phyloP scores from a whole-genome alignment of 2,888 invertebrate species.

The Chydorus sphaericus region DNA sequence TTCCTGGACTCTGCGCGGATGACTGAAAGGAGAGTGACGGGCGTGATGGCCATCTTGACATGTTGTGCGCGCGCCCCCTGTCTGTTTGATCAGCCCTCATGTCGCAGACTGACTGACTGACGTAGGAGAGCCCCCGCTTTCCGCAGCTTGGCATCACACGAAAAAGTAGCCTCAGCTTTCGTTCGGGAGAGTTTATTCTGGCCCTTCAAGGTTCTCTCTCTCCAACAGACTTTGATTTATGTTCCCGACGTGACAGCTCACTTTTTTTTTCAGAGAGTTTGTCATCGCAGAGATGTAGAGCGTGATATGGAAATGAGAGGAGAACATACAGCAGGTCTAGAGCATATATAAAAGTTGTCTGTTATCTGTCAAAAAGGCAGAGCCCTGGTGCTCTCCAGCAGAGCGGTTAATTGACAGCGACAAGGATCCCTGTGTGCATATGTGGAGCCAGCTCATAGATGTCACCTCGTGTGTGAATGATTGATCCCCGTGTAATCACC shows the following conservation, averaged over 20 bases:
- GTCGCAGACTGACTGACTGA: neutral
- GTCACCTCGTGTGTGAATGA: too few species aligned
- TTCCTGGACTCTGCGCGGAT: neutral
- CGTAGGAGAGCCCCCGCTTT: neutral
- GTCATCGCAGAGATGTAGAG: neutral
- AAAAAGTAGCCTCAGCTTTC: neutral
- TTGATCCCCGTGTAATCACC: too few species aligned
- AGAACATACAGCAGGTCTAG: neutral
- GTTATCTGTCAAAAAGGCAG: constrained; percentile 13
- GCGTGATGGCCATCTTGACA: constrained; percentile 1
- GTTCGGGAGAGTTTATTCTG: too few species aligned
- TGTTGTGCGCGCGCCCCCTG: neutral
- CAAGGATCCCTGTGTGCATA: constrained; percentile 3
- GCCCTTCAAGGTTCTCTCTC: too few species aligned
- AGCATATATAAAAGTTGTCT: constrained; percentile 7
- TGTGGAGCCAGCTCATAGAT: neutral
- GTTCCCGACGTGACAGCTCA: too few species aligned
- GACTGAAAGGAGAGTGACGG: neutral
- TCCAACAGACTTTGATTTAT: too few species aligned
- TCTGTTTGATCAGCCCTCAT: neutral
- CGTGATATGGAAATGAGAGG: neutral
- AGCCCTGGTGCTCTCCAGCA: constrained; percentile 3
- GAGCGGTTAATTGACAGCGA: constrained; percentile 14
- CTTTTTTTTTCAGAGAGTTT: too few species aligned
- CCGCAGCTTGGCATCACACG: neutral